Conservation (phyloP, 2,797 vertebrate species). For the Protosalanx chinensis region DNA sequence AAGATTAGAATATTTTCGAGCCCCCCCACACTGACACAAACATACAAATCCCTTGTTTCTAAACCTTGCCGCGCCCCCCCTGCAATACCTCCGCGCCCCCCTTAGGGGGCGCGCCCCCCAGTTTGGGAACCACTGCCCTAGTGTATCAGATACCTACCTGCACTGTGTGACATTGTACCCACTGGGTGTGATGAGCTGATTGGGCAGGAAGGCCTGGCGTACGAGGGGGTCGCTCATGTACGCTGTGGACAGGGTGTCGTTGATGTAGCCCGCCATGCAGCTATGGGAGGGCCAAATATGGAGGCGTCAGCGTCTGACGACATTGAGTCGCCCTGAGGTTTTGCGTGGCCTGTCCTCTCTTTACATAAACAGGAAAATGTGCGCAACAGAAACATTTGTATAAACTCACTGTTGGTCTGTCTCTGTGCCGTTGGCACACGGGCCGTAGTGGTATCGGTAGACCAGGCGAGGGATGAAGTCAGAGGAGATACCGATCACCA, state of each 20-base stretch:
- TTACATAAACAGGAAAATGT: background rate
- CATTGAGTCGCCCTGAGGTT: background rate
- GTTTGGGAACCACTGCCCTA: too few species aligned
- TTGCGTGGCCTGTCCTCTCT: background rate
- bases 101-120: too few species aligned
- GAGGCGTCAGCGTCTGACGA: background rate
- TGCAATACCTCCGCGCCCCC: too few species aligned
- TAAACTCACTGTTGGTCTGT: conserved; percentile 66
- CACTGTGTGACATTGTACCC: conserved; percentile 67
- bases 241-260: conserved; percentile 82
- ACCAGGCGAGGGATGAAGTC: conserved; percentile 88
- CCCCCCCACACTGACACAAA: too few species aligned
- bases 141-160: conserved; percentile 71
- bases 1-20: too few species aligned
- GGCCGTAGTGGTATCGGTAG: conserved; percentile 85
- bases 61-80: too few species aligned
- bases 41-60: too few species aligned
- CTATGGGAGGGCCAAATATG: conserved; percentile 58
- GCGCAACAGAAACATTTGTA: background rate
- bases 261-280: conserved; percentile 85
- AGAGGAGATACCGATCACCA: conserved; percentile 87
- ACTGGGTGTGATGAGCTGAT: background rate
- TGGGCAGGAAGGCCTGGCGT: conserved; percentile 23
- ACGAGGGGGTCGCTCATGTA: conserved; percentile 55
- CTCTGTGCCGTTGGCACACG: conserved; percentile 61